phyloP scores from a whole-genome alignment of 1,140 invertebrate genomes.

The Maniola jurtina region DNA sequence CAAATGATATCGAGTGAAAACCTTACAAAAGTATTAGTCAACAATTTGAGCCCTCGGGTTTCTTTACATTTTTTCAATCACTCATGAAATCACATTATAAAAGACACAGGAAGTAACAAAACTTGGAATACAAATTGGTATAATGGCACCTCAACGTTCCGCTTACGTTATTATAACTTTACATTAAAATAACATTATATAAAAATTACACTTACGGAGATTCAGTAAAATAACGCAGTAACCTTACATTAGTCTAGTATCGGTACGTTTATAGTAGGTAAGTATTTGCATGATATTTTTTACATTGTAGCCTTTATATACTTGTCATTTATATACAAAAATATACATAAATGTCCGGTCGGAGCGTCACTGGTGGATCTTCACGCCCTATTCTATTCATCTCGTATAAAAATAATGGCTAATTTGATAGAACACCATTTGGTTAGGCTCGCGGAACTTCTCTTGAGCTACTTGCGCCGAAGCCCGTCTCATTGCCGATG shows the following conservation, averaged over 20 bases:
- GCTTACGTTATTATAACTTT: conserved; percentile 58
- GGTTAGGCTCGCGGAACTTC: conserved; percentile 39
- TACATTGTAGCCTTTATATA: conserved; percentile 67
- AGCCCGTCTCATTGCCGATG: not conserved
- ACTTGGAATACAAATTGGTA: conserved; percentile 49
- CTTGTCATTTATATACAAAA: conserved; percentile 75
- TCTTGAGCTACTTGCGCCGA: conserved; percentile 44
- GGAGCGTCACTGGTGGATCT: conserved; percentile 39
- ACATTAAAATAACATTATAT: conserved; percentile 69
- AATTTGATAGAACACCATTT: conserved; percentile 51
- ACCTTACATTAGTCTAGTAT: conserved; percentile 42
- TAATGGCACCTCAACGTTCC: conserved; percentile 73
- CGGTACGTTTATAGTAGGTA: conserved; percentile 53
- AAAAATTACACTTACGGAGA: conserved; percentile 74
- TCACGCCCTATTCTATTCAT: conserved; percentile 38
- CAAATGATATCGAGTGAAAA: conserved; percentile 6
- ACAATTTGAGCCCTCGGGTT: conserved; percentile 43
- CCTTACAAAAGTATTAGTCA: conserved; percentile 10
- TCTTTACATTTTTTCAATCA: conserved; percentile 4
- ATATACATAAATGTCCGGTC: conserved; percentile 72
- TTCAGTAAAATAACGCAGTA: conserved; percentile 59
- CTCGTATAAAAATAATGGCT: conserved; percentile 66
- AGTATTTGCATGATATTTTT: conserved; percentile 64
- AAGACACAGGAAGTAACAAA: conserved; percentile 24
- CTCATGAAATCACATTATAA: conserved; percentile 17